phyloP scores from a whole-genome alignment of 30 jellyfish, hydroid and myxozoan genomes.

The Aurelia aurita complex sp. Pacific region DNA sequence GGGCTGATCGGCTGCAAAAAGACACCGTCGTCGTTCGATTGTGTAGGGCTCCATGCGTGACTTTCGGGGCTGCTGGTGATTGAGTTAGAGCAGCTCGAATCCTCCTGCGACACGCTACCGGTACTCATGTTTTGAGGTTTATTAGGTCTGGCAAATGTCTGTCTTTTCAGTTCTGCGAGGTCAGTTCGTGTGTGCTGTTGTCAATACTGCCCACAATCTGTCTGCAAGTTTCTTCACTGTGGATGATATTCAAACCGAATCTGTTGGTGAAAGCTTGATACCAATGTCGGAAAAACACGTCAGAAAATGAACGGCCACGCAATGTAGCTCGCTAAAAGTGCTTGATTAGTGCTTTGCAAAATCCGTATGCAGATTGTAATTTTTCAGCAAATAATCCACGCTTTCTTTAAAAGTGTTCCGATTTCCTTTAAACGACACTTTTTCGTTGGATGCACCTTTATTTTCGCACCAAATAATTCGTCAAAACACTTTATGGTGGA shows the following conservation, averaged over 20 bases:
- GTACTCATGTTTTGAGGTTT: conserved; percentile 49
- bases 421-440: too few relatives aligned
- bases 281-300: background rate
- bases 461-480: too few relatives aligned
- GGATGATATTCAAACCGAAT: conserved; percentile 2
- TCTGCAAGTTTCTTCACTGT: conserved; percentile 3
- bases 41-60: conserved; percentile 48
- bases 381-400: too few relatives aligned
- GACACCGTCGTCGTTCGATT: conserved; percentile 29
- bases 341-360: too few relatives aligned
- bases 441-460: too few relatives aligned
- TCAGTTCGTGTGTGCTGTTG: conserved; percentile 25
- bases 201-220: conserved; percentile 50
- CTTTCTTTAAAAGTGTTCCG: too few relatives aligned
- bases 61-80: conserved; percentile 41
- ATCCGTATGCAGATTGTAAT: too few relatives aligned
- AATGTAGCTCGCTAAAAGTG: too few relatives aligned
- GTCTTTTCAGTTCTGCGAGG: background rate
- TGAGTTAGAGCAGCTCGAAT: conserved; percentile 49
- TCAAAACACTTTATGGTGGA: too few relatives aligned
- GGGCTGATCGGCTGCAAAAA: conserved; percentile 70
- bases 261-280: background rate
- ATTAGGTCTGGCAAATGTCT: conserved; percentile 19
- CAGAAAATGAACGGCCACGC: too few relatives aligned
- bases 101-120: conserved; percentile 46